Evolutionary conservation across 2,113 vertebrate genomes (phyloP).

Genomic region (Bos indicus): DNA sequence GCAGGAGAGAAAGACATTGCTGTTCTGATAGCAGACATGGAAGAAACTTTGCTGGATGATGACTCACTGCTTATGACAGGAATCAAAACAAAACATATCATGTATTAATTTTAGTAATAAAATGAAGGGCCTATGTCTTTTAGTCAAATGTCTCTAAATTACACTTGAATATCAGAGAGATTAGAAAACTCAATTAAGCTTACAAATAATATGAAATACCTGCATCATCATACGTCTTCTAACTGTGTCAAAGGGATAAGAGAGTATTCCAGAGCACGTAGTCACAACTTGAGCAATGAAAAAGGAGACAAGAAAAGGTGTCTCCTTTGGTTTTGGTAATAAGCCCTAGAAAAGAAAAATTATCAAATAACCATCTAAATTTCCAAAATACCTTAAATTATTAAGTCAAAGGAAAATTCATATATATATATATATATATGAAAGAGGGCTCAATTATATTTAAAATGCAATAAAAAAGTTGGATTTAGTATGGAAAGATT

Average conservation of each 20-base stretch:
- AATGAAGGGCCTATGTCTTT: not conserved
- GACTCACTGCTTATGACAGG: not conserved
- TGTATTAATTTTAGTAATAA: slow-evolving; percentile 25
- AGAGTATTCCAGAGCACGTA: slow-evolving; percentile 71
- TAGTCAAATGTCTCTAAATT: slow-evolving; percentile 1
- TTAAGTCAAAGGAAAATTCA: slow-evolving; percentile 5
- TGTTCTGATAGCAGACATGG: not conserved
- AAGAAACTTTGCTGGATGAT: not conserved
- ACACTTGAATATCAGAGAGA: not conserved
- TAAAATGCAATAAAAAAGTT: not conserved
- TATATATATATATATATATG: not conserved
- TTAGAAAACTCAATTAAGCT: not conserved
- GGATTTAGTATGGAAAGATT: not conserved
- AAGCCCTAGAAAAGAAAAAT: slow-evolving; percentile 65
- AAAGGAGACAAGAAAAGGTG: slow-evolving; percentile 70
- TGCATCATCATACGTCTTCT: slow-evolving; percentile 76
- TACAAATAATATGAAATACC: slow-evolving; percentile 52
- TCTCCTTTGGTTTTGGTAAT: slow-evolving; percentile 75
- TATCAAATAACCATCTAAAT: not conserved
- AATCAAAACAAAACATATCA: not conserved
- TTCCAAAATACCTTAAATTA: slow-evolving; percentile 1
- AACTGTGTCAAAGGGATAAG: slow-evolving; percentile 75
- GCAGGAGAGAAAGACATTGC: not conserved
- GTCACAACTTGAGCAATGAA: slow-evolving; percentile 74
- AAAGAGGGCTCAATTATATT: not conserved